Evolutionary conservation across 2,113 vertebrate species (phyloP), one percentile per base, ranked within the genome.

Genomic region (Neoarius graeffei): DNA sequence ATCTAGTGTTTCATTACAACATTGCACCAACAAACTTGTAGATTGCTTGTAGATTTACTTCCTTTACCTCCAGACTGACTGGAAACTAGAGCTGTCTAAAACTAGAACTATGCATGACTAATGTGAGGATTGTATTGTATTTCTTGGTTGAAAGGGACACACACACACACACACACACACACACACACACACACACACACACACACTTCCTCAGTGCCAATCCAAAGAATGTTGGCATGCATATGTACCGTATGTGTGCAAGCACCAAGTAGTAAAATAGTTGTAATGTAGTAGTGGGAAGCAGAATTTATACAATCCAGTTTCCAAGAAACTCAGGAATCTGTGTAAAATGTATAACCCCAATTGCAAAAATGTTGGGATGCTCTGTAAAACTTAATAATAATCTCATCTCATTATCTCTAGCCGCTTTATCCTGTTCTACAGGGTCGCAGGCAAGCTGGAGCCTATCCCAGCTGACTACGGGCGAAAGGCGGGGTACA

Each of bases 1-100:
- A 87, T 56, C 89, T 89, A 89, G 89, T 84, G 86, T 74, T 87
- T 74, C 23, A 50, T 52, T 6, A 81, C 57, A 85, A 10, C n/a
- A 35, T 50, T 85, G 30, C 74, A 80, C 35, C 35, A 52, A 30
- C 1, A 82, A 14, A 80, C n/a, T n/a, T 54, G n/a, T 20, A 30
- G 30, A 0, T 30, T 81, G 1, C 7, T 4, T 27, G 52, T 5
- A n/a, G 13, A 56, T 27, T 27, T 79, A 14, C 4, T 30, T 57
- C n/a, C 8, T 57, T 17, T 15, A 20, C n/a, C 8, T n/a, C 52
- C 25, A 80, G 52, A 17, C n/a, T 80, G 77, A n/a, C 74, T 77
- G 52, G n/a, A 56, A 79, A 79, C 11, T n/a, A 54, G 13, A 79
- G 50, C 11, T 79, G 23, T 79, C 25, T 25, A 48, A 76, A 50